Conservation (phyloP, 2,113 vertebrate species). For the Hippotragus niger region DNA sequence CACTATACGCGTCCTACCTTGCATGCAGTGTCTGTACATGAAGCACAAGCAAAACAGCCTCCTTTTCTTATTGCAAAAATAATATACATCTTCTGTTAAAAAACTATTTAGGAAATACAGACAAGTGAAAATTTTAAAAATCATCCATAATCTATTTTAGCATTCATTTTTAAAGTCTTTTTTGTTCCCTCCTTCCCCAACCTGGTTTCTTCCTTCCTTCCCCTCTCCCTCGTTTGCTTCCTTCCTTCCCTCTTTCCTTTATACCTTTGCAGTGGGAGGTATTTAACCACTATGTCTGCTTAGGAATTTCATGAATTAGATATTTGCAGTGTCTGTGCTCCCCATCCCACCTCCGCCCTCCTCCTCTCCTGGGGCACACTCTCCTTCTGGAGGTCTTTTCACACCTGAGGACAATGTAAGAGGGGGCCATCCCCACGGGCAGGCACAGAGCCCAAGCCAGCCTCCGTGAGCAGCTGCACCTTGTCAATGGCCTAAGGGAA, state of each 20-base stretch:
- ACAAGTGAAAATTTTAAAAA: neutral
- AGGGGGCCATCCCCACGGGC: too few species aligned
- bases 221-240: too few species aligned
- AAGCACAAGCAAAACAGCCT: neutral
- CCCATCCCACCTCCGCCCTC: neutral
- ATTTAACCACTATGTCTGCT: neutral
- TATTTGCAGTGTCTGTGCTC: neutral
- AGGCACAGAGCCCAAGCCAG: neutral
- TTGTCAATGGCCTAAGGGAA: neutral
- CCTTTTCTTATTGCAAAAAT: neutral
- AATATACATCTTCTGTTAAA: neutral
- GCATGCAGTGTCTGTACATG: neutral
- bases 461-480: neutral
- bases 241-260: neutral
- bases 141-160: neutral
- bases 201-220: too few species aligned
- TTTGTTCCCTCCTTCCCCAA: too few species aligned
- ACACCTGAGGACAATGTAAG: neutral
- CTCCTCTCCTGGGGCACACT: neutral
- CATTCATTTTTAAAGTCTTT: neutral
- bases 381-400: neutral
- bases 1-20: rapidly evolving
- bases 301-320: neutral
- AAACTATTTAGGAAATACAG: neutral
- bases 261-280: neutral